These are phyloP conservation scores for Drosophila hydei DNA, from an alignment of 1,140 invertebrate genomes.

Conservation along the genomic window DNA sequence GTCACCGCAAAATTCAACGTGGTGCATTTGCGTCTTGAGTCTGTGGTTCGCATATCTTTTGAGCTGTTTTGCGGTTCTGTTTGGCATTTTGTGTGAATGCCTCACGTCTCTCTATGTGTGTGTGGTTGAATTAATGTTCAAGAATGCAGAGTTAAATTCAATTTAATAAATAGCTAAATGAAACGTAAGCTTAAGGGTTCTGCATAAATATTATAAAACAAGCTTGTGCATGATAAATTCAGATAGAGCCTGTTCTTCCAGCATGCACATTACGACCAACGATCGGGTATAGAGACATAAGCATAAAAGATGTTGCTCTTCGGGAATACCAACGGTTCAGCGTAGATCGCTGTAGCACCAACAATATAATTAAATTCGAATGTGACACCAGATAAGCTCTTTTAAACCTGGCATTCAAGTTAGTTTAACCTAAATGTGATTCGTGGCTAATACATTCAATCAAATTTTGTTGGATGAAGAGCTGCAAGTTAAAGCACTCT, in stretches of 20 bases:
- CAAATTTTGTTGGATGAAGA: neutral
- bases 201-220: neutral
- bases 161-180: neutral
- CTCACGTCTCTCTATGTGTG: neutral
- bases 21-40: conserved; percentile 14
- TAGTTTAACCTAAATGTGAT: no score
- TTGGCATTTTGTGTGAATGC: neutral
- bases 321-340: no score
- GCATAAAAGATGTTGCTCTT: no score
- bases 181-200: no score
- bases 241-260: no score
- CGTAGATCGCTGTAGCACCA: no score
- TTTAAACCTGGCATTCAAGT: neutral
- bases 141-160: conserved; percentile 3
- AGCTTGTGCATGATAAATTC: no score
- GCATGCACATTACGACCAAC: no score
- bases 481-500: no score
- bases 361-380: no score
- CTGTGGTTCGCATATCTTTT: conserved; percentile 29
- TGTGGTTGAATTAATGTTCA: conserved; percentile 26
- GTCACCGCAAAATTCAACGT: conserved; percentile 37
- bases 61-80: conserved; percentile 41
- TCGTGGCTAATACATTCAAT: no score
- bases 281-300: no score
- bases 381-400: neutral